These are phyloP conservation scores for Pithys albifrons DNA, from an alignment of 2,113 vertebrate genomes.

Conservation along the genomic window DNA sequence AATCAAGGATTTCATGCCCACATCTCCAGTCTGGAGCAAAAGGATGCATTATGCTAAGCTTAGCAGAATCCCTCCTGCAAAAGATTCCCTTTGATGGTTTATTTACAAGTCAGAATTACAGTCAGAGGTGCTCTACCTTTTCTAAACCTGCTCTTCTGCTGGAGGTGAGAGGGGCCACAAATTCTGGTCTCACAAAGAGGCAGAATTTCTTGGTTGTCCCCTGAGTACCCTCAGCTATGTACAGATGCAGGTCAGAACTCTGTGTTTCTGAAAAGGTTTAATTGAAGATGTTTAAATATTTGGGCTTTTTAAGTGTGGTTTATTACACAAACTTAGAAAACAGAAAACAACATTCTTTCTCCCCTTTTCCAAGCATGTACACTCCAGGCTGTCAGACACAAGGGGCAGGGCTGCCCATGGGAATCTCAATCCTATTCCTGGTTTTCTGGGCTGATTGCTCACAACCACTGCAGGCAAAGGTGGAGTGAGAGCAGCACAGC, in stretches of 20 bases:
- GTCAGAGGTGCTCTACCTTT: not conserved
- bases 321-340: not conserved
- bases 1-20: not conserved
- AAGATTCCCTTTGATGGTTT: conserved; percentile 36
- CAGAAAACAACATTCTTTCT: not conserved
- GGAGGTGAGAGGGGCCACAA: too few relatives aligned
- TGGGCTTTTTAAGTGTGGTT: not conserved
- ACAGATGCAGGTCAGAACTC: not conserved
- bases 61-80: not conserved
- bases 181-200: not conserved
- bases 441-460: not conserved
- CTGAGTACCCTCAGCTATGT: not conserved
- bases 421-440: not conserved
- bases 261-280: not conserved
- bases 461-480: not conserved
- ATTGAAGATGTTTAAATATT: not conserved
- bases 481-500: not conserved
- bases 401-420: not conserved
- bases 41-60: not conserved
- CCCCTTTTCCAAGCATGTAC: not conserved
- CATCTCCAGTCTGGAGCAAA: not conserved
- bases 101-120: not conserved
- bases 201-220: not conserved
- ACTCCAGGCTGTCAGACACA: not conserved
- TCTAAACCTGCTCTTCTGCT: not conserved